Percentiles rank a stretch among this genome's conserved stretches.
phyloP scores from a whole-genome alignment of 2,888 invertebrate genomes.

The Athetis lepigone region DNA sequence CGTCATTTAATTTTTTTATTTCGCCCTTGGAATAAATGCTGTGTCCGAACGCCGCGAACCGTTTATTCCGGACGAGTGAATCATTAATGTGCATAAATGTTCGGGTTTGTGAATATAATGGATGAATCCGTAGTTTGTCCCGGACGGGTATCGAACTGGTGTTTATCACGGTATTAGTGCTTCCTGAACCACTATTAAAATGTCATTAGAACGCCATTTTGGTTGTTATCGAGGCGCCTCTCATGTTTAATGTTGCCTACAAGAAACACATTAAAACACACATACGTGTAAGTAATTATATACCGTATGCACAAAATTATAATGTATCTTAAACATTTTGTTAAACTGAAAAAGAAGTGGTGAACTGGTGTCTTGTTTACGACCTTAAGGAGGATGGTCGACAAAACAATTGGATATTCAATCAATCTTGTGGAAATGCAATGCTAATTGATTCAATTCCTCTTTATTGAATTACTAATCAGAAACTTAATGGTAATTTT shows the following conservation, averaged over 20 bases:
- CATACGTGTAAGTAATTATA: constrained; percentile 37
- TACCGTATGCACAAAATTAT: constrained; percentile 15
- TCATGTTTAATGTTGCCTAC: constrained; percentile 60
- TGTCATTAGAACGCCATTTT: constrained; percentile 76
- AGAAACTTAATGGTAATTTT: background rate
- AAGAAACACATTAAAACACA: constrained; percentile 63
- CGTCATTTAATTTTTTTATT: constrained; percentile 64
- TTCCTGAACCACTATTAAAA: constrained; percentile 77
- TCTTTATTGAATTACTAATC: background rate
- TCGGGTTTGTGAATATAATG: constrained; percentile 37
- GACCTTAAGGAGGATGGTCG: background rate
- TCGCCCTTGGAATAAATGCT: constrained; percentile 59
- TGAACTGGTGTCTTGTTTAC: background rate
- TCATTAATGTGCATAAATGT: constrained; percentile 50
- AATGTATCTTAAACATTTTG: constrained; percentile 6
- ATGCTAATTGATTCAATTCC: background rate
- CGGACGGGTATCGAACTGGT: constrained; percentile 53
- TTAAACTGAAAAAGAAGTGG: background rate
- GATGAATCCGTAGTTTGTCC: constrained; percentile 51
- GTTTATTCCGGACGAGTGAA: constrained; percentile 51
- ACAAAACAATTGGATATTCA: background rate
- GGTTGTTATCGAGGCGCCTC: constrained; percentile 68
- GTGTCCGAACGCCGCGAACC: constrained; percentile 37
- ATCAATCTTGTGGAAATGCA: background rate
- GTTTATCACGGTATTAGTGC: constrained; percentile 66